Evolutionary conservation across 2,113 vertebrate species (phyloP), one percentile per base, ranked within the genome.

Genomic region (Pedionomus torquatus): DNA sequence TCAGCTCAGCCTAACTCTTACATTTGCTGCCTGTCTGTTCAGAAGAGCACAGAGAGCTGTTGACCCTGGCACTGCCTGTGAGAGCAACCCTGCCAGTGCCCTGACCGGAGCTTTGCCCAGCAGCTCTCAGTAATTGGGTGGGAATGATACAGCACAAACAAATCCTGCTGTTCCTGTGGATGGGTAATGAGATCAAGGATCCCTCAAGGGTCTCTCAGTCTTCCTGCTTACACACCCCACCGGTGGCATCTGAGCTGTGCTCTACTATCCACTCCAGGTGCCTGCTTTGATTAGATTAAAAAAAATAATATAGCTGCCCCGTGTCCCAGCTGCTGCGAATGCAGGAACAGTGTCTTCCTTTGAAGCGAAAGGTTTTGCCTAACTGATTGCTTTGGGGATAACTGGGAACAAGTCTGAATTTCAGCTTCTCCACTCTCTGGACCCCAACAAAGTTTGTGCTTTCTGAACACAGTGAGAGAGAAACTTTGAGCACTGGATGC

Each of bases 51-150:
- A 44, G 52, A 17, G 30, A 57, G 63, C 66, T 78, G 33, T 15
- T 35, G 64, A 14, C 31, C 52, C 17, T 5, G 5, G 5, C 0
- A 0, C n/a, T 71, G 61, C 48, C 86, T 23, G 31, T 0, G 2
- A 69, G 61, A 66, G 28, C 23, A 11, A n/a, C 17, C 28, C 51
- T 46, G 54, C 17, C 37, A 26, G 19, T 0, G 1, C 31, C 10
- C 2, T 0, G 3, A 49, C 4, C 2, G 0, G 7, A 23, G 72
- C 43, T 76, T 7, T 6, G 2, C 41, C 37, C 66, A 37, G 85
- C 37, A 5, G 49, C 0, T 1, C 35, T 37, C 21, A 3, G 63
- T 15, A 48, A 17, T 28, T 9, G 23, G 18, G 37, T 21, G 39
- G 43, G 35, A 86, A 58, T 7, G 6, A 11, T 7, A 19, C 1